These are phyloP conservation scores for Calvadosia cruxmelitensis DNA, from an alignment of 30 jellyfish, hydroid and myxozoan genomes.

Conservation along the genomic window DNA sequence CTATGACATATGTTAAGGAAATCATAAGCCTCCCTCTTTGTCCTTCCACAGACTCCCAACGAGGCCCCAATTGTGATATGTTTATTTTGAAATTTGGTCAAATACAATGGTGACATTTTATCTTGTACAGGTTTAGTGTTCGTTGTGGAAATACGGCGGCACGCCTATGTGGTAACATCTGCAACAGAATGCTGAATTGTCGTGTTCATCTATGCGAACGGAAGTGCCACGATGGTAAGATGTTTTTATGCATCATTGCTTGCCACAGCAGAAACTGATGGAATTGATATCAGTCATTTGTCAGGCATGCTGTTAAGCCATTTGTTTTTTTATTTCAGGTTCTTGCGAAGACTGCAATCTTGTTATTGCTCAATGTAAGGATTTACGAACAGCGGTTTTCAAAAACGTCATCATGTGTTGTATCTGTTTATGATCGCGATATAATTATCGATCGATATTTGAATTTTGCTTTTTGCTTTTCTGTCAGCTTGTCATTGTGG, in stretches of 20 bases:
- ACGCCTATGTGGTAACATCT: conserved; percentile 39
- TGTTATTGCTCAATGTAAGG: conserved; percentile 36
- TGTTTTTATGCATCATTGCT: not conserved
- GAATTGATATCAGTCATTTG: not conserved
- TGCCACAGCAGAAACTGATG: not conserved
- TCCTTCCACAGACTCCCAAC: too few relatives aligned
- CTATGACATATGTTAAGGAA: too few relatives aligned
- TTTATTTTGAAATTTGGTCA: too few relatives aligned
- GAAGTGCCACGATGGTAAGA: conserved; percentile 76
- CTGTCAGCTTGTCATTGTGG: conserved; percentile 76
- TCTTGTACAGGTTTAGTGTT: conserved; percentile 53
- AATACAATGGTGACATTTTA: too few relatives aligned
- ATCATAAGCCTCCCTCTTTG: too few relatives aligned
- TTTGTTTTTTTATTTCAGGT: conserved; percentile 25
- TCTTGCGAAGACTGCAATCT: conserved; percentile 57
- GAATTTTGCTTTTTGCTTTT: too few relatives aligned
- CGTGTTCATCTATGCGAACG: conserved; percentile 49
- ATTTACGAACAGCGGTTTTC: too few relatives aligned
- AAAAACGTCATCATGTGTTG: not conserved
- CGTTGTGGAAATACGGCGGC: conserved; percentile 74
- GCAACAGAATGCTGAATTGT: conserved; percentile 52
- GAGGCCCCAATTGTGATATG: too few relatives aligned
- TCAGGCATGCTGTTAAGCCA: not conserved
- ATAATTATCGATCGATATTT: not conserved
- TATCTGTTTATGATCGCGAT: too few relatives aligned